phyloP scores from a whole-genome alignment of 2,888 invertebrate species.

The Platycheirus rosarum region DNA sequence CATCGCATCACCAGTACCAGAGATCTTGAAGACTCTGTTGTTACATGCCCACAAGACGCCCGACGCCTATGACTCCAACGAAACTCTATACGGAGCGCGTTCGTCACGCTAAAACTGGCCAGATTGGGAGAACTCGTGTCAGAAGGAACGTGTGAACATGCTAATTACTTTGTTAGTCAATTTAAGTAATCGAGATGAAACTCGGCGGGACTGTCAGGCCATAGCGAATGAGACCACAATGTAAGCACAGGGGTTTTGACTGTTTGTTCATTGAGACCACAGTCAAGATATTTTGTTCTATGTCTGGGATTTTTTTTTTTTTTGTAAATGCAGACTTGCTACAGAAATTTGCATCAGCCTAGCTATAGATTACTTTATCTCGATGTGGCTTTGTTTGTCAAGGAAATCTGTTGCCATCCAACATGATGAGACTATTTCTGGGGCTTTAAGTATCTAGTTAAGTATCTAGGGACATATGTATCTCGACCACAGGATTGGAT shows the following conservation, averaged over 20 bases:
- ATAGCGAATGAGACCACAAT: conserved; percentile 25
- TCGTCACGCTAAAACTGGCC: background rate
- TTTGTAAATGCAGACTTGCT: background rate
- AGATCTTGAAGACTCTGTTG: conserved; percentile 20
- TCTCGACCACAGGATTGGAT: conserved; percentile 4
- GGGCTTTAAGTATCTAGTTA: background rate
- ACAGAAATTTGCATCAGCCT: background rate
- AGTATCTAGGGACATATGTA: no score
- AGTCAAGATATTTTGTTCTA: background rate
- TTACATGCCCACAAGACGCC: conserved; percentile 7
- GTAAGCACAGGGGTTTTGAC: conserved; percentile 5
- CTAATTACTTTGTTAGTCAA: conserved; percentile 59
- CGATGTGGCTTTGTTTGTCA: conserved; percentile 12
- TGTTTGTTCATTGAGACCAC: conserved; percentile 24
- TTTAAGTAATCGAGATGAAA: conserved; percentile 63
- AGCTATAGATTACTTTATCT: conserved; percentile 4
- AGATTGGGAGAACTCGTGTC: conserved; percentile 54
- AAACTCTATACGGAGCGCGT: conserved; percentile 26
- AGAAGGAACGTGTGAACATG: conserved; percentile 41
- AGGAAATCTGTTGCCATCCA: conserved; percentile 4
- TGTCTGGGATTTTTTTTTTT: background rate
- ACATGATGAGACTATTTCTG: background rate
- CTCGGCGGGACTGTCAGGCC: conserved; percentile 27
- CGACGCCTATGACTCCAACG: conserved; percentile 4
- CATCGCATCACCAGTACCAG: no score